Conservation (phyloP, 30 jellyfish, hydroid and myxozoan genomes). For the Cassiopea xamachana region DNA sequence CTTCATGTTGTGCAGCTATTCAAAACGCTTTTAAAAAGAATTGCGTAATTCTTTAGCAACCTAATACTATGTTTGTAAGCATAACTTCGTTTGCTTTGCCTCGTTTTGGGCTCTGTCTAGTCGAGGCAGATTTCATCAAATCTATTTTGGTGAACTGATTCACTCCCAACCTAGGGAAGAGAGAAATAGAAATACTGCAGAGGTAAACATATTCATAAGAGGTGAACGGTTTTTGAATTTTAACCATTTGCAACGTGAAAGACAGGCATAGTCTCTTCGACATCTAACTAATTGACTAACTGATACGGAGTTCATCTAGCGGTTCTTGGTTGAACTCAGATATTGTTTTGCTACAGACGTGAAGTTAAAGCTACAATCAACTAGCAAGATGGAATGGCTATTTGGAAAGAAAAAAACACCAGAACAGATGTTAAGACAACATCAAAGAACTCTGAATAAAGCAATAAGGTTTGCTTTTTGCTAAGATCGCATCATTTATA, state of each 20-base stretch:
- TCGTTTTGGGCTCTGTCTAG: not conserved
- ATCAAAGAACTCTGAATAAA: constrained; percentile 83
- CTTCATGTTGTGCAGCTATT: too few relatives aligned
- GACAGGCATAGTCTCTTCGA: not conserved
- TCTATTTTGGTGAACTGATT: constrained; percentile 40
- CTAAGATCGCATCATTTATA: not conserved
- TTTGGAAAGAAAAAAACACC: constrained; percentile 97
- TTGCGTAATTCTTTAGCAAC: too few relatives aligned
- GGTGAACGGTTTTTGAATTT: not conserved
- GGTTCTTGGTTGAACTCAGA: not conserved
- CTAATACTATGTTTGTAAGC: too few relatives aligned
- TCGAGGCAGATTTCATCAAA: constrained; percentile 21
- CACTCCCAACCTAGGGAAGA: constrained; percentile 36
- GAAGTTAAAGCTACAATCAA: not conserved
- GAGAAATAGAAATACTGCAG: not conserved
- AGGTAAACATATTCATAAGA: not conserved
- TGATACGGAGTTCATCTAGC: too few relatives aligned
- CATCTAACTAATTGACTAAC: too few relatives aligned
- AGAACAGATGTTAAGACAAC: constrained; percentile 98
- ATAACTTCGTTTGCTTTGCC: not conserved
- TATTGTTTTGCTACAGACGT: not conserved
- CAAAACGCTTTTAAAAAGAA: not conserved
- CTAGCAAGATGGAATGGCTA: constrained; percentile 78
- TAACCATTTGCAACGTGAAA: not conserved
- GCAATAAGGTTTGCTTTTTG: constrained; percentile 73